A percentile compares a stretch with the other conserved stretches of the same genome.
Evolutionary conservation across 2,888 invertebrate genomes (phyloP).

Genomic region (Rhingia rostrata): DNA sequence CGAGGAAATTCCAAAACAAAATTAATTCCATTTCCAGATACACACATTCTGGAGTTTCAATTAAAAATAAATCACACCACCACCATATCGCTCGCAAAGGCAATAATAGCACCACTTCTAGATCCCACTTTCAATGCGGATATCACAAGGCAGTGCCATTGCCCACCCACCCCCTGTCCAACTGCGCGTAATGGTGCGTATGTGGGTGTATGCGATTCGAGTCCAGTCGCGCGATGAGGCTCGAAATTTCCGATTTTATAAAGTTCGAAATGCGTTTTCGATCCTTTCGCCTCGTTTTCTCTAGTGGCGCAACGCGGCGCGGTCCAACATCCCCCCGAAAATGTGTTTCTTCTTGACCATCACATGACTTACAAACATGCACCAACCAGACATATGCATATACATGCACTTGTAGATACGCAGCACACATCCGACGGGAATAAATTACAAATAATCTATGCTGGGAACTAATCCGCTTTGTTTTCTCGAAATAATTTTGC

Average conservation of each 20-base stretch:
- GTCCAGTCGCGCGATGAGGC: conserved; percentile 15
- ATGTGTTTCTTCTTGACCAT: conserved; percentile 60
- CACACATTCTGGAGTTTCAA: conserved; percentile 81
- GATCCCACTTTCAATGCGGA: conserved; percentile 36
- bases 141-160: conserved; percentile 64
- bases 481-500: conserved; percentile 72
- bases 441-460: conserved; percentile 72
- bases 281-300: conserved; percentile 46
- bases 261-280: conserved; percentile 62
- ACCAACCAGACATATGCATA: neutral
- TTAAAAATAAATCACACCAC: conserved; percentile 82
- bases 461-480: conserved; percentile 73
- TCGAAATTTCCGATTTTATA: conserved; percentile 68
- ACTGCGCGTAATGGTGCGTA: conserved; percentile 41
- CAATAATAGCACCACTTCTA: conserved; percentile 72
- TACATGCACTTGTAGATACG: conserved; percentile 12
- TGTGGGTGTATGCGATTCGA: conserved; percentile 24
- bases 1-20: conserved; percentile 82
- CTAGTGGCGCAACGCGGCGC: neutral
- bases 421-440: conserved; percentile 44
- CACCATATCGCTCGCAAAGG: conserved; percentile 49
- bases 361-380: conserved; percentile 42
- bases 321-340: neutral
- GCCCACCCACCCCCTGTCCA: conserved; percentile 44
- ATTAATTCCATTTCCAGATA: conserved; percentile 81